phyloP scores from a whole-genome alignment of 92 coral and sea anemone genomes.

The Phenganax marumi region DNA sequence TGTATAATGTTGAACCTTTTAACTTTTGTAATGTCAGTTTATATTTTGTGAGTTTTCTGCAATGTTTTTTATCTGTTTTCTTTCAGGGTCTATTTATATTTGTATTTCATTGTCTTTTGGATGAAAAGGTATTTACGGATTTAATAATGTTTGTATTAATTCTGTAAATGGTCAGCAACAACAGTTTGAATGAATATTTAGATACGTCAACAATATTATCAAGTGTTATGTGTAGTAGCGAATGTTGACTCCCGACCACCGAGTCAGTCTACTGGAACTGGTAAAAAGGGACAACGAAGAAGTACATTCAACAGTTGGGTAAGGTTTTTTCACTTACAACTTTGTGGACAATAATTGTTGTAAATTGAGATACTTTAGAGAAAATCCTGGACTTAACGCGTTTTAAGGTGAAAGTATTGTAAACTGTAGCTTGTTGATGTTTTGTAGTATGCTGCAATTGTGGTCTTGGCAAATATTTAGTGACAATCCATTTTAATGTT shows the following conservation, averaged over 20 bases:
- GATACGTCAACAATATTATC: conserved; percentile 41
- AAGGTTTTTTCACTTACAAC: not conserved
- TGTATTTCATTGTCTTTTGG: conserved; percentile 87
- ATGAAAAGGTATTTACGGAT: conserved; percentile 67
- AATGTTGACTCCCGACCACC: conserved; percentile 65
- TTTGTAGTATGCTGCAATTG: not conserved
- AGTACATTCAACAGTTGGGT: conserved; percentile 44
- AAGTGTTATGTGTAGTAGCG: conserved; percentile 49
- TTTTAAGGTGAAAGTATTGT: not conserved
- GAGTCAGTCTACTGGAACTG: conserved; percentile 46
- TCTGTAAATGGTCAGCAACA: not conserved
- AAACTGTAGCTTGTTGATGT: no score
- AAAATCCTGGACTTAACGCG: not conserved
- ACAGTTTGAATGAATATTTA: not conserved
- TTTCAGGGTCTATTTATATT: conserved; percentile 84
- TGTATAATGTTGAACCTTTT: no score
- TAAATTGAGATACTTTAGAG: no score
- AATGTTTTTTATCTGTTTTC: conserved; percentile 14
- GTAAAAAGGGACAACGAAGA: conserved; percentile 25
- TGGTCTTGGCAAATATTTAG: not conserved
- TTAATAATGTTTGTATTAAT: not conserved
- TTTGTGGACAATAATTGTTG: not conserved
- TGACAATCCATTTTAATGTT: not conserved
- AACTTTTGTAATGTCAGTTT: no score
- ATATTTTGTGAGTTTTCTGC: no score